Evolutionary conservation across 2,113 vertebrate species (phyloP), one percentile per base, ranked within the genome.

Genomic region (Phyllopteryx taeniolatus): DNA sequence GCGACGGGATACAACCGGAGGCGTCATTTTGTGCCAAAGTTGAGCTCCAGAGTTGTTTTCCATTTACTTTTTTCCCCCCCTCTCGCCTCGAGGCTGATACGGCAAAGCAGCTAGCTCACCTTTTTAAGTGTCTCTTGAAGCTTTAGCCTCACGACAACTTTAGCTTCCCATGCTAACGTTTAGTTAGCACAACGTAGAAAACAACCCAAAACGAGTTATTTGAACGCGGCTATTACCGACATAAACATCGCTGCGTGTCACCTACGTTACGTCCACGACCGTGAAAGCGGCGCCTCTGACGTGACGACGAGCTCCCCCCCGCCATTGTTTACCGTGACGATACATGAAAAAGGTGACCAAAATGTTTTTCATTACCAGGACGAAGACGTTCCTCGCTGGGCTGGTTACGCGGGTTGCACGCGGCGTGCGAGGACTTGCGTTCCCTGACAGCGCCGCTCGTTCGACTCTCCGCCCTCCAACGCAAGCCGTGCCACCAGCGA

Each of bases 401-500:
- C 78, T 67, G 80, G 54, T 42, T 64, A 46, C 35, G 75, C 62
- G 84, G 74, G 68, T 71, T 47, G 85, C 74, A 61, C 70, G 81
- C 82, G 82, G 67, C 77, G 84, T 73, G 22, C 64, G n/a, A 31
- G 80, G 64, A 72, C 81, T 82, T 31, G 61, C 82, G 86, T 79
- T 90, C 89, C 86, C 88, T 87, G 83, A 88, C 87, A 83, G 83
- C 70, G 75, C 78, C 74, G 89, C 75, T 86, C 82, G 88, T 77
- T 79, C 81, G 76, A 1, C 39, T 79, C 86, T 85, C 77, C 69
- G 1, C 46, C 82, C 86, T 84, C 87, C 84, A 85, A 39, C 84
- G 83, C 7, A 63, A 83, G 59, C 51, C 79, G 66, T 74, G 46
- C 54, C 61, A 81, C 80, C 70, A 72, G 62, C 49, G 19, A 74